Evolutionary conservation across 2,797 vertebrate genomes (phyloP), one percentile per base, ranked within the genome.

Genomic region (Potorous gilbertii): DNA sequence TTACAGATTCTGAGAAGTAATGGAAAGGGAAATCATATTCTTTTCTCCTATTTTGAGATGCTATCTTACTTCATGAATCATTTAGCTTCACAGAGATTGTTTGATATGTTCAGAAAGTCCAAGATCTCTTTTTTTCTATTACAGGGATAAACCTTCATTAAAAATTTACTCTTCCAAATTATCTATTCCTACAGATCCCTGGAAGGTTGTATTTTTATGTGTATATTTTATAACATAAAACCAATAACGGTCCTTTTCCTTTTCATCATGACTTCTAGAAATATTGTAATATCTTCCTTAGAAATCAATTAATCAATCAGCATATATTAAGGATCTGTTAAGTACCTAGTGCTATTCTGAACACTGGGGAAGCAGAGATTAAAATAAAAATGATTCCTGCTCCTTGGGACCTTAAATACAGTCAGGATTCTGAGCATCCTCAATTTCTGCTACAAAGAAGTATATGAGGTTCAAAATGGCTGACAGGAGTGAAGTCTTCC

Each of bases 41-140:
- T 94, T 94, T 34, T 28, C 55, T 2, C 95, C 93, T 1, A 40
- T 66, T 81, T 93, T 97, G 62, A 95, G 56, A 95, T 93, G 16
- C 95, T 27, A 14, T 34, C 57, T 0, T 56, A n/a, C 92, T 96
- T 92, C 95, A 62, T 52, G 55, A 95, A 96, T 66, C 54, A 91
- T 93, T 95, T 92, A 54, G 95, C 90, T 92, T 93, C 55, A 21
- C 90, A 66, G 50, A 55, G 55, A 95, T 6, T 56, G 93, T 91
- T 94, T 97, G 95, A 66, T n/a, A 66, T 4, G 56, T 54, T 96
- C 96, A 94, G 31, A 54, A 96, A 95, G 81, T 92, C 57, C 27
- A 34, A 50, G 54, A 14, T 56, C 56, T 1, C 55, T 55, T 28
- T 94, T 93, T 55, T 95, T 46, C 10, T 31, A 54, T 54, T 96